phyloP scores from a whole-genome alignment of 1,140 invertebrate species.

The Lutraria rhynchaena region DNA sequence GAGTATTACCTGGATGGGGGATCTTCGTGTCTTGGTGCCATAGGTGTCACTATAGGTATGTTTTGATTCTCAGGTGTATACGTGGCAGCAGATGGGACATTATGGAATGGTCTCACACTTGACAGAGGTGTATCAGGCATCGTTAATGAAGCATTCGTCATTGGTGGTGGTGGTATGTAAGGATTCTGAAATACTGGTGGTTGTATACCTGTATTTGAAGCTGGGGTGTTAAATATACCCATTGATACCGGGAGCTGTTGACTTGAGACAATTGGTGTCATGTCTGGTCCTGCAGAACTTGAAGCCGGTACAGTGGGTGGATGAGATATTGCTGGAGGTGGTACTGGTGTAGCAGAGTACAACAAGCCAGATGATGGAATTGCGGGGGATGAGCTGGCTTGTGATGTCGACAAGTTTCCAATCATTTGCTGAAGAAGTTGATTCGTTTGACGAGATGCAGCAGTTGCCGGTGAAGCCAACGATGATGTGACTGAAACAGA shows the following conservation, averaged over 20 bases:
- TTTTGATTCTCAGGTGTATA: conserved; percentile 63
- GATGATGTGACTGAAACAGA: conserved; percentile 49
- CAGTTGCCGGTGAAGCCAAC: not conserved
- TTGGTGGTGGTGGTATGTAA: not conserved
- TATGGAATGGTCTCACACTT: not conserved
- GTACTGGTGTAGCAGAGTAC: not conserved
- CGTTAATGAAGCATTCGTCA: not conserved
- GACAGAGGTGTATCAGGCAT: not conserved
- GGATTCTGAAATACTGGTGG: not conserved
- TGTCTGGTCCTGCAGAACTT: conserved; percentile 50
- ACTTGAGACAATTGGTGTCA: not conserved
- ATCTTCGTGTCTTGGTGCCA: conserved; percentile 48
- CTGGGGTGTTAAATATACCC: not conserved
- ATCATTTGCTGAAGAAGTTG: not conserved
- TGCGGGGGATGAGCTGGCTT: too few relatives aligned
- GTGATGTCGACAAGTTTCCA: too few relatives aligned
- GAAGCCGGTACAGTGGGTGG: conserved; percentile 56
- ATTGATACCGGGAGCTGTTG: not conserved
- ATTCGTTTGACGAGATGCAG: not conserved
- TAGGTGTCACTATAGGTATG: conserved; percentile 62
- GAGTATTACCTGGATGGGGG: too few relatives aligned
- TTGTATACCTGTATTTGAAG: not conserved
- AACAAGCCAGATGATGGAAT: too few relatives aligned
- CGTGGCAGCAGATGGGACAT: conserved; percentile 42
- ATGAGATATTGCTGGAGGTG: conserved; percentile 41